phyloP scores from a whole-genome alignment of 2,797 vertebrate genomes.

The Epinephelus coioides region DNA sequence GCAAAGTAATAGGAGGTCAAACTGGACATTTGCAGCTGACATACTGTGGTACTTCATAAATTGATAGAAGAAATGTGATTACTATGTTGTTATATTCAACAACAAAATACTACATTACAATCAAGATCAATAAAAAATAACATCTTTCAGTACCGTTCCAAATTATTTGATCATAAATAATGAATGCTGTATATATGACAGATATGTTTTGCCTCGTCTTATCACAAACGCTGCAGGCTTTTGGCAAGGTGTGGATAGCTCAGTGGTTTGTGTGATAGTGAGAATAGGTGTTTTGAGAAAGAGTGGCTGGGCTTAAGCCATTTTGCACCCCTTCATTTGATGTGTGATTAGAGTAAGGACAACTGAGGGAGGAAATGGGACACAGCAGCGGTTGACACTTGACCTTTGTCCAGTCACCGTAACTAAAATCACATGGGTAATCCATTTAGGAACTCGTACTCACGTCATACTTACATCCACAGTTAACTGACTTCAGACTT shows the following conservation, averaged over 20 bases:
- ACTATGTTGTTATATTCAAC: background rate
- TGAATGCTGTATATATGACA: background rate
- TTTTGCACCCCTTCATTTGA: background rate
- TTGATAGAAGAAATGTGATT: background rate
- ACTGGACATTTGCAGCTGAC: background rate
- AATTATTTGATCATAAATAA: constrained; percentile 1
- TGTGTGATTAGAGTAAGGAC: background rate
- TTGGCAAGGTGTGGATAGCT: background rate
- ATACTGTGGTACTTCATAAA: background rate
- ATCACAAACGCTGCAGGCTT: background rate
- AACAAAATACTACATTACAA: background rate
- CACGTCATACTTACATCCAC: too few relatives aligned
- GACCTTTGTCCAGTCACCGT: background rate
- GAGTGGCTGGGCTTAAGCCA: too few relatives aligned
- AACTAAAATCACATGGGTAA: background rate
- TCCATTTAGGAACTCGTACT: background rate
- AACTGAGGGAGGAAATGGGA: background rate
- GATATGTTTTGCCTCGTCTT: background rate
- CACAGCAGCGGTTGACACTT: background rate
- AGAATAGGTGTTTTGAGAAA: too few relatives aligned
- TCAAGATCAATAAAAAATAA: background rate
- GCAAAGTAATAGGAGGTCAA: background rate
- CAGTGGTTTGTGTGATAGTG: too few relatives aligned
- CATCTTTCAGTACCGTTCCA: background rate
- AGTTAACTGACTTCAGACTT: background rate